Evolutionary conservation across 2,888 invertebrate species (phyloP).

Genomic region (Dicyrtomina minuta): DNA sequence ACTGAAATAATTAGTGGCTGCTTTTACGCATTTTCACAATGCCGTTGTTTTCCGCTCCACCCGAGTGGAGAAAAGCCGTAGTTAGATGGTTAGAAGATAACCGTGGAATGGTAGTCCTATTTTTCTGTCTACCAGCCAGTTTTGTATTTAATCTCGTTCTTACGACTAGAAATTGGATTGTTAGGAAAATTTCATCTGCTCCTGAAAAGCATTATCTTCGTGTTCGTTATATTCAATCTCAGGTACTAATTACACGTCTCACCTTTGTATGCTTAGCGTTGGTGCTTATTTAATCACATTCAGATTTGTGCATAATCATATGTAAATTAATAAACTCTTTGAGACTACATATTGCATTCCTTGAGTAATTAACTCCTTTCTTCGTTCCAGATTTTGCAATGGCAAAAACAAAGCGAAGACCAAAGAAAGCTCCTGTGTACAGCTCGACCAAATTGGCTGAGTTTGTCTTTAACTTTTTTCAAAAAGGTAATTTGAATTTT

Average conservation of each 20-base stretch:
- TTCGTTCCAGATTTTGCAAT: conserved; percentile 54
- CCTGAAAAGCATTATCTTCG: conserved; percentile 54
- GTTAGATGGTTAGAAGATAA: conserved; percentile 65
- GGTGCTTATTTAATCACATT: too few relatives aligned
- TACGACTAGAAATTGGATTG: conserved; percentile 57
- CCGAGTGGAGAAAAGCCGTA: conserved; percentile 41
- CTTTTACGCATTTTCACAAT: too few relatives aligned
- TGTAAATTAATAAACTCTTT: too few relatives aligned
- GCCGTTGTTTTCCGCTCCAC: conserved; percentile 10
- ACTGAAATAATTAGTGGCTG: not conserved
- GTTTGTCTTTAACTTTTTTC: conserved; percentile 68
- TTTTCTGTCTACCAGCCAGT: conserved; percentile 69
- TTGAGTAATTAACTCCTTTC: too few relatives aligned
- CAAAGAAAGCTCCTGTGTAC: conserved; percentile 65
- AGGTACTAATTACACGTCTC: conserved; percentile 16
- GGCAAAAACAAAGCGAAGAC: conserved; percentile 54
- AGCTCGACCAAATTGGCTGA: conserved; percentile 69
- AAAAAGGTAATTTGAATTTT: conserved; percentile 58
- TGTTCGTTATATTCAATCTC: conserved; percentile 54
- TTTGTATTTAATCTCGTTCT: conserved; percentile 63
- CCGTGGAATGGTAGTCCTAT: conserved; percentile 64
- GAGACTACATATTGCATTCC: too few relatives aligned
- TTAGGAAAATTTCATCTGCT: conserved; percentile 56
- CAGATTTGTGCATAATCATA: too few relatives aligned
- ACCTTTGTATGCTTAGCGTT: too few relatives aligned